These are phyloP conservation scores for Pristis pectinata DNA, from an alignment of 2,797 vertebrate species.

Conservation along the genomic window DNA sequence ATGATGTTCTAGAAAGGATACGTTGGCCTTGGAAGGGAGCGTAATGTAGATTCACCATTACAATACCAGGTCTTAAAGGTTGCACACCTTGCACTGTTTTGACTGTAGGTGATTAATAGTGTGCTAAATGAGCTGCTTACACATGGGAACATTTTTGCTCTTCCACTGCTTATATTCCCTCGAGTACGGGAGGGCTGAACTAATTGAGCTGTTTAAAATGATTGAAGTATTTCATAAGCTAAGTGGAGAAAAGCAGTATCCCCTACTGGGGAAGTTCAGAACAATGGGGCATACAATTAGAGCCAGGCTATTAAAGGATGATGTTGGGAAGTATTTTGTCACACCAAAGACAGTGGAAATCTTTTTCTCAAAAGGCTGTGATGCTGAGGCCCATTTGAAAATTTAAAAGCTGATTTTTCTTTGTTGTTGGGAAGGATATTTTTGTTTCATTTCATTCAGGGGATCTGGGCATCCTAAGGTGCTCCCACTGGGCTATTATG, in stretches of 20 bases:
- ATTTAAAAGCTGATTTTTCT: not conserved
- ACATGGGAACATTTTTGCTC: too few species aligned
- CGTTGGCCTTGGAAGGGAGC: not conserved
- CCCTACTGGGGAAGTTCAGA: not conserved
- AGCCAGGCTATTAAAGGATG: not conserved
- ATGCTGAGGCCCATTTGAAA: not conserved
- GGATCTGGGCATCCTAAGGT: too few species aligned
- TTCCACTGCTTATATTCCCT: not conserved
- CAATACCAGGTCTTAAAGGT: not conserved
- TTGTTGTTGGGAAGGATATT: too few species aligned
- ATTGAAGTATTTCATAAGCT: not conserved
- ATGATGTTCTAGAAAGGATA: not conserved
- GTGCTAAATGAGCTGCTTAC: too few species aligned
- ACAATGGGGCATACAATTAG: not conserved
- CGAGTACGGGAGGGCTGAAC: not conserved
- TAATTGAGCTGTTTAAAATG: not conserved
- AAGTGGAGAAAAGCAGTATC: not conserved
- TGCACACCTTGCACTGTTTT: not conserved
- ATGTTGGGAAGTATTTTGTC: not conserved
- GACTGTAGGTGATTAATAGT: not conserved
- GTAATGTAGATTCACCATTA: not conserved
- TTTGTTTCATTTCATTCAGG: too few species aligned
- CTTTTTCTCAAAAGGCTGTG: not conserved
- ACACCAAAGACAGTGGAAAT: not conserved
- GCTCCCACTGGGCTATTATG: too few species aligned